Conservation (phyloP, 2,113 vertebrate species). For the Nycticorax nycticorax region DNA sequence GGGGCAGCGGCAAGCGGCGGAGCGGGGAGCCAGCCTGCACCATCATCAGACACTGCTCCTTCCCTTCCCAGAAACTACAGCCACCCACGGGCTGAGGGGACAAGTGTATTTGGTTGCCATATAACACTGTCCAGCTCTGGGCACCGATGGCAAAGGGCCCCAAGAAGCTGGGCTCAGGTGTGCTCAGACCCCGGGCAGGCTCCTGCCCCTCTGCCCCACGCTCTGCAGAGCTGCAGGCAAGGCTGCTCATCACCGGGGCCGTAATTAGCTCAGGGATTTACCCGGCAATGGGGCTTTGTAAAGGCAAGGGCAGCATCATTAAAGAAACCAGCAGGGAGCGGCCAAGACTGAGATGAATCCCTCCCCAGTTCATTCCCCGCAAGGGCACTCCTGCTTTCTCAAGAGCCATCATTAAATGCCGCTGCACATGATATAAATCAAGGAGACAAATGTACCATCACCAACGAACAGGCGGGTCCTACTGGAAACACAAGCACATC, state of each 20-base stretch:
- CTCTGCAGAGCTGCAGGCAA: not conserved
- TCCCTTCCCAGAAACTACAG: not conserved
- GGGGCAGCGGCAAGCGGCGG: not conserved
- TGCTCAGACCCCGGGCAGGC: not conserved
- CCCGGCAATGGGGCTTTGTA: not conserved
- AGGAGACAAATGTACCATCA: fast-evolving
- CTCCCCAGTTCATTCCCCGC: not conserved
- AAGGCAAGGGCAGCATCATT: not conserved
- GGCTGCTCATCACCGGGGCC: not conserved
- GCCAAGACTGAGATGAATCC: not conserved
- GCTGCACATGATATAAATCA: not conserved
- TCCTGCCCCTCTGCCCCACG: not conserved
- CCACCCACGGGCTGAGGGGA: not conserved
- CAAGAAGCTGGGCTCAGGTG: not conserved
- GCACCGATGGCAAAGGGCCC: not conserved
- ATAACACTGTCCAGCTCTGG: not conserved
- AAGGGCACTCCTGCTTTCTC: not conserved
- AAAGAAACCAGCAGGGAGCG: not conserved
- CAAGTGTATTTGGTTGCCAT: too few relatives aligned
- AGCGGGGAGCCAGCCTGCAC: not conserved
- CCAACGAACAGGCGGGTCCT: not conserved
- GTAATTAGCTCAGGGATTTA: not conserved
- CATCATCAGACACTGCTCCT: not conserved
- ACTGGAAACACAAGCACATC: too few relatives aligned
- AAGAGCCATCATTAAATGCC: not conserved